A percentile compares a stretch with the other conserved stretches of the same genome.
Evolutionary conservation across 2,113 vertebrate genomes (phyloP).

Genomic region (Chloropsis cyanopogon): DNA sequence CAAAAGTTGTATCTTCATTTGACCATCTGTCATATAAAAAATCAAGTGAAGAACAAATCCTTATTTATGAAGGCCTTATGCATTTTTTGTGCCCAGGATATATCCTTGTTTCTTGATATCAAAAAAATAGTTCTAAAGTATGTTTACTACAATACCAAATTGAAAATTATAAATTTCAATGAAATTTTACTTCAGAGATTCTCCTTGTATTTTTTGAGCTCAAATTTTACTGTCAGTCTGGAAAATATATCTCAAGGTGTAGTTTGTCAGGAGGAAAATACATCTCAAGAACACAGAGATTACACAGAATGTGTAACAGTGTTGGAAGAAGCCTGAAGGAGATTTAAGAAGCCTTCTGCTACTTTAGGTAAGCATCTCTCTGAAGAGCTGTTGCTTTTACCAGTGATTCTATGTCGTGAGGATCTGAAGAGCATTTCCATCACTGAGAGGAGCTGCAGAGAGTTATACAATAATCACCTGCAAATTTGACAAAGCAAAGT

Average conservation of each 20-base stretch:
- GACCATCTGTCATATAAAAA: too few species aligned
- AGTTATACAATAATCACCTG: conserved; percentile 41
- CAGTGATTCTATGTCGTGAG: not conserved
- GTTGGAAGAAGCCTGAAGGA: conserved; percentile 5
- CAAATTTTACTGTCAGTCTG: not conserved
- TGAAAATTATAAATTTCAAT: not conserved
- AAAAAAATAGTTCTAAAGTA: not conserved
- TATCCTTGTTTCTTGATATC: not conserved
- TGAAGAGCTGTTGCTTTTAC: conserved; percentile 21
- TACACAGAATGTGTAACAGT: not conserved
- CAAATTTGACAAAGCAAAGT: conserved; percentile 59
- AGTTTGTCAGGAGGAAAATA: not conserved
- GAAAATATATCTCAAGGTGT: not conserved
- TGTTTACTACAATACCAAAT: not conserved
- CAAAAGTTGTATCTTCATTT: not conserved
- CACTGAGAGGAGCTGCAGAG: conserved; percentile 31
- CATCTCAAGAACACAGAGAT: not conserved
- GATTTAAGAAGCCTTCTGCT: not conserved
- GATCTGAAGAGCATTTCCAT: conserved; percentile 55
- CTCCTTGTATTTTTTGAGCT: not conserved
- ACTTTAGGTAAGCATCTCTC: not conserved
- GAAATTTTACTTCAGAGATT: not conserved
- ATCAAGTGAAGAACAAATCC: not conserved
- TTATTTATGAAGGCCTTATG: not conserved
- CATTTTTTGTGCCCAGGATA: not conserved